Evolutionary conservation across 2,888 invertebrate genomes (phyloP), one percentile per base, ranked within the genome.

Genomic region (Aporophyla lueneburgensis): DNA sequence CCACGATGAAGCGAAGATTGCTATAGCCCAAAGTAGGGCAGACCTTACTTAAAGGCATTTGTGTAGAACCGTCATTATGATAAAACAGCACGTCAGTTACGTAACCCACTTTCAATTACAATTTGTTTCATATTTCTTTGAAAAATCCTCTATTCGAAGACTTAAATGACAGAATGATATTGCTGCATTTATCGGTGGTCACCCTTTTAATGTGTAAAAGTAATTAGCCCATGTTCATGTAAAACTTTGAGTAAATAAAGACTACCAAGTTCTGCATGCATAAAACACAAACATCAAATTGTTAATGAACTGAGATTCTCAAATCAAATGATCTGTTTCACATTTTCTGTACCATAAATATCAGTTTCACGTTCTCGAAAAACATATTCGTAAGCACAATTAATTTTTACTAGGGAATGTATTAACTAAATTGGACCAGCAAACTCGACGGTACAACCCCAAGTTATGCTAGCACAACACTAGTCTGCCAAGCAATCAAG

Each of bases 401-500:
- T n/a, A 72, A 24, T 21, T 51, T n/a, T 59, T 21, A 1, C 27
- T 3, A 43, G 14, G n/a, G n/a, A 46, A 61, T 12, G 1, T 19
- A 53, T 24, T 21, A 54, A 78, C 40, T 4, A 49, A 40, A 56
- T 49, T 43, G 14, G 9, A 46, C n/a, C 4, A 33, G 0, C 16
- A 0, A 33, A 21, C 10, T 74, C 21, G 21, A 33, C 24, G 54
- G 21, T 49, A n/a, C 16, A 33, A 40, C 33, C 63, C 19, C 46
- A 63, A 66, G 27, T 49, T 33, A n/a, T 49, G 16, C 21, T 12
- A 33, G 40, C 54, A 58, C 56, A 58, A 56, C 43, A 53, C 67
- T 65, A 69, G 59, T 43, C 4, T 40, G 7, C 33, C 6, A 66
- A 51, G 73, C 78, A 82, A 76, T 86, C 77, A 77, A 75, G 51